These are phyloP conservation scores for Eristalinus sepulchralis DNA, from an alignment of 2,888 invertebrate species.

Conservation along the genomic window DNA sequence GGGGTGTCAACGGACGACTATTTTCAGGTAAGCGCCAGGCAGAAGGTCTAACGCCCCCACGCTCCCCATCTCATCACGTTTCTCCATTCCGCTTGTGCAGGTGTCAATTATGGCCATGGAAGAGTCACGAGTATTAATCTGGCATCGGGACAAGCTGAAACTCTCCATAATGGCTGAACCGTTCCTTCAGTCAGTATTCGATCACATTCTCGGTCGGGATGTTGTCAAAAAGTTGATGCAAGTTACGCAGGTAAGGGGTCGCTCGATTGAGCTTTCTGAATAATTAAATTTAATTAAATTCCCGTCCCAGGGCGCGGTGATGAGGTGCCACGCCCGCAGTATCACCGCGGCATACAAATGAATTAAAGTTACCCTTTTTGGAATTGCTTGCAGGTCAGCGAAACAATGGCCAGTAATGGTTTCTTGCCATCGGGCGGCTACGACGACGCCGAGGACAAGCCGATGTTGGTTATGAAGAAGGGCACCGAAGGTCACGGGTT, in stretches of 20 bases:
- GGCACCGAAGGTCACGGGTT: slow-evolving; percentile 87
- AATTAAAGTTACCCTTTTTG: neutral
- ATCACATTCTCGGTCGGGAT: slow-evolving; percentile 91
- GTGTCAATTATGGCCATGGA: slow-evolving; percentile 94
- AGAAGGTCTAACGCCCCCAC: neutral
- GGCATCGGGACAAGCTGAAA: slow-evolving; percentile 93
- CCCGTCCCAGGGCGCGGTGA: neutral
- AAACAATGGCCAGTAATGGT: slow-evolving; percentile 89
- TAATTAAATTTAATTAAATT: slow-evolving; percentile 44
- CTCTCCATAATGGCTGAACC: slow-evolving; percentile 91
- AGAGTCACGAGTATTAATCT: slow-evolving; percentile 90
- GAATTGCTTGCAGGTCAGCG: slow-evolving; percentile 84
- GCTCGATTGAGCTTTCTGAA: neutral
- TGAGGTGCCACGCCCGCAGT: neutral
- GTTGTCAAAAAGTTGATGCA: slow-evolving; percentile 94
- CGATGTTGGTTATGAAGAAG: slow-evolving; percentile 89
- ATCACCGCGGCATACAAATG: neutral
- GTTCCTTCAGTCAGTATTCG: slow-evolving; percentile 92
- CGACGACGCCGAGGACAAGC: slow-evolving; percentile 88
- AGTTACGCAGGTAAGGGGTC: slow-evolving; percentile 82
- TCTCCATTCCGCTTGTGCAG: slow-evolving; percentile 81
- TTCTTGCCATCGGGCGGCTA: slow-evolving; percentile 86
- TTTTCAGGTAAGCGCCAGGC: slow-evolving; percentile 86
- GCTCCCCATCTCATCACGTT: neutral
- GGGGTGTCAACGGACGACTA: slow-evolving; percentile 92